These are phyloP conservation scores for Tiliacea citrago DNA, from an alignment of 2,888 invertebrate genomes.

Conservation along the genomic window DNA sequence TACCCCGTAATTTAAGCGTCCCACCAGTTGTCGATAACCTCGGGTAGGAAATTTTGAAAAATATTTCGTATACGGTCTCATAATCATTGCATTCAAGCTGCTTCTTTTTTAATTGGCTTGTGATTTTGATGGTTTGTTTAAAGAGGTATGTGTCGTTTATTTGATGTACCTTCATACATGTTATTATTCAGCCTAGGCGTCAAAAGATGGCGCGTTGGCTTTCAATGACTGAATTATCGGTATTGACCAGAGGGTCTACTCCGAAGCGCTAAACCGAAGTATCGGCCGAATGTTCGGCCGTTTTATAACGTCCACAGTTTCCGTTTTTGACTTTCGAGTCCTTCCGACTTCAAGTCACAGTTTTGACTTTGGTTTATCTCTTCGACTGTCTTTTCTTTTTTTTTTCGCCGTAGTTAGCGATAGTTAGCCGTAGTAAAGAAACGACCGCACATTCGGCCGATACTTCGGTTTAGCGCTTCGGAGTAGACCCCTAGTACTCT, in stretches of 20 bases:
- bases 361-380: too few relatives aligned
- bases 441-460: too few relatives aligned
- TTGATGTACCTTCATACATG: background rate
- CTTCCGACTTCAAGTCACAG: too few relatives aligned
- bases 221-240: background rate
- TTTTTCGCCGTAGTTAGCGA: too few relatives aligned
- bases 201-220: background rate
- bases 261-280: too few relatives aligned
- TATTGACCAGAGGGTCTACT: too few relatives aligned
- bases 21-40: slow-evolving; percentile 86
- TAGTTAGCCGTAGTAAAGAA: too few relatives aligned
- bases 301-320: too few relatives aligned
- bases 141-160: background rate
- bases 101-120: slow-evolving; percentile 6
- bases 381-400: too few relatives aligned
- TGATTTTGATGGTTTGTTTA: background rate
- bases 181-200: background rate
- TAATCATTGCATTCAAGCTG: slow-evolving; percentile 53
- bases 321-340: too few relatives aligned
- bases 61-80: slow-evolving; percentile 61
- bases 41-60: slow-evolving; percentile 71
- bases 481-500: background rate
- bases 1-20: slow-evolving; percentile 89
- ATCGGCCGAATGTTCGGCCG: too few relatives aligned
- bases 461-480: too few relatives aligned